Evolutionary conservation across 2,113 vertebrate genomes (phyloP), one percentile per base, ranked within the genome.

Genomic region (Odontesthes bonariensis): DNA sequence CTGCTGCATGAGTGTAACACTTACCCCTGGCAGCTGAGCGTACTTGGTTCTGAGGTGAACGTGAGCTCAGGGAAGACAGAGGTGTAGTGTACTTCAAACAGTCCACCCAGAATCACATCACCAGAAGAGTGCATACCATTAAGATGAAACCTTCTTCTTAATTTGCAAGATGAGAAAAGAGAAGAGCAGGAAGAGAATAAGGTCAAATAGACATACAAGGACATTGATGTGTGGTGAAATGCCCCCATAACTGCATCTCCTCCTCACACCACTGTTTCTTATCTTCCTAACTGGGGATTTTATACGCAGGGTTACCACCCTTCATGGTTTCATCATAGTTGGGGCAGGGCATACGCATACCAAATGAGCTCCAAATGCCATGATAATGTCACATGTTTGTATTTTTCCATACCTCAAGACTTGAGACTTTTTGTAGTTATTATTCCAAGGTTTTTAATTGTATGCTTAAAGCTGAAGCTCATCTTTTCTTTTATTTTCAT

Each of bases 31-130:
- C 80, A 82, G 11, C 13, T 68, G 2, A 74, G 70, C 46, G 62
- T 69, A 27, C 35, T 54, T 32, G 80, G 80, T 13, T 69, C 74
- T 19, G 58, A 47, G 17, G 46, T 77, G 31, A 69, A 82, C 2
- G 80, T 58, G 27, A 22, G 32, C 52, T 73, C 60, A 23, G 58
- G 74, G 53, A 73, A 77, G 40, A 77, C 60, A n/a, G 80, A 77
- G 32, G 68, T 69, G 22, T 59, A 82, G 38, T 82, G 80, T 7
- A 82, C 69, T 38, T 82, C 80, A 77, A 82, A 82, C 47, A 82
- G 40, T 2, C 80, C 80, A 46, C 80, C 80, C 4, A 82, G 23
- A 73, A 77, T 33, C 19, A 82, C 69, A 73, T 82, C 69, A 3
- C 80, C 80, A 47, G 69, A 35, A 49, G 59, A 73, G 64, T 82